A percentile compares a stretch with the other conserved stretches of the same genome.
Conservation (phyloP, 1,140 invertebrate genomes). For the Pissodes strobi region DNA sequence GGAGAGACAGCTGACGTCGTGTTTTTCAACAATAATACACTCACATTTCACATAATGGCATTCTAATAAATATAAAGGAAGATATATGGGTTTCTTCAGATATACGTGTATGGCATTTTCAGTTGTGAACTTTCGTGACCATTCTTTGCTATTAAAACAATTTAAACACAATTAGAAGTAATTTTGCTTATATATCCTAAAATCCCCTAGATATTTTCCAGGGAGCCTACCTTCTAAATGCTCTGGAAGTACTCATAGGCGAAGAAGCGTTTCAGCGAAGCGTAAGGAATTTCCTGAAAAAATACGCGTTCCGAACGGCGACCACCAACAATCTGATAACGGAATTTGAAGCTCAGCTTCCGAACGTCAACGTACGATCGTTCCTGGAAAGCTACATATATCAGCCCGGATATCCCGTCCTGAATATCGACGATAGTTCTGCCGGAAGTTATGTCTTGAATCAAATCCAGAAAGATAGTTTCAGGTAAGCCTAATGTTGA, state of each 20-base stretch:
- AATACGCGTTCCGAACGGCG: neutral
- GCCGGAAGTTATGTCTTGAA: neutral
- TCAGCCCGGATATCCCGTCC: neutral
- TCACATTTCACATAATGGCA: no score
- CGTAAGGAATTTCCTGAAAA: neutral
- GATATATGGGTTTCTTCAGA: no score
- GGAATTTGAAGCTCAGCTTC: neutral
- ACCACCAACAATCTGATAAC: conserved; percentile 2
- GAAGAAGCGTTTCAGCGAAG: neutral
- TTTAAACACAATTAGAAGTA: no score
- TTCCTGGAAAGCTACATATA: conserved; percentile 3
- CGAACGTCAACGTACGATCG: neutral
- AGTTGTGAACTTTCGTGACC: no score
- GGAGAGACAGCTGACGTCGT: no score
- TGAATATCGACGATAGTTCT: neutral
- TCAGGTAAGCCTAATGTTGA: no score
- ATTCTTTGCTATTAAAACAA: no score
- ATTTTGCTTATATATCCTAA: no score
- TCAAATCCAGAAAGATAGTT: neutral
- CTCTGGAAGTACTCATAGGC: neutral
- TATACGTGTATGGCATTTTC: no score
- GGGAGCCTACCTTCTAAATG: neutral
- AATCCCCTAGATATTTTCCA: no score
- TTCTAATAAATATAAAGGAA: no score
- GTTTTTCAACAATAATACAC: no score